Percentiles rank a stretch among this genome's conserved stretches.
These are phyloP conservation scores for Lochmaea crataegi DNA, from an alignment of 2,888 invertebrate species.

Conservation along the genomic window DNA sequence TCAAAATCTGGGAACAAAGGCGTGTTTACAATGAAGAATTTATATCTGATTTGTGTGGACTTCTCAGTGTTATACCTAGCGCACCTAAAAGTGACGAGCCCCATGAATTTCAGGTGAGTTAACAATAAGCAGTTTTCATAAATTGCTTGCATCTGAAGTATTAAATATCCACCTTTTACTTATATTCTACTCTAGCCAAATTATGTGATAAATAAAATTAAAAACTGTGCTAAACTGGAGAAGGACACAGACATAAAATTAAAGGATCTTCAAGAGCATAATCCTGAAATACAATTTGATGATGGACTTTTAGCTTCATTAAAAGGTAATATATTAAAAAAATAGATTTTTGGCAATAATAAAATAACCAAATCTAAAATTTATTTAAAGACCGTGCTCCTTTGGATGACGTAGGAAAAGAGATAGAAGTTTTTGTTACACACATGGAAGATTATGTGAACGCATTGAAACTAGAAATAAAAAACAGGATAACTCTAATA, in stretches of 20 bases:
- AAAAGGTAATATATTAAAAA: conserved; percentile 73
- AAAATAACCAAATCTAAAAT: background rate
- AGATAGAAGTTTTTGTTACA: conserved; percentile 83
- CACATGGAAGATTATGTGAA: conserved; percentile 85
- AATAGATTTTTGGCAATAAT: background rate
- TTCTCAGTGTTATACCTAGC: conserved; percentile 82
- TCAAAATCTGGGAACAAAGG: conserved; percentile 96
- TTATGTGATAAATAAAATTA: conserved; percentile 79
- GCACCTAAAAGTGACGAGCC: conserved; percentile 76
- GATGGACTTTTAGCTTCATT: conserved; percentile 83
- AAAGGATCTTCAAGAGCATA: conserved; percentile 75
- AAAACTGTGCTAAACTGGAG: conserved; percentile 79
- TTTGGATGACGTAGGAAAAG: conserved; percentile 88
- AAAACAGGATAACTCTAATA: conserved; percentile 81
- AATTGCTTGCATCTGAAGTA: background rate
- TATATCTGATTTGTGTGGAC: conserved; percentile 84
- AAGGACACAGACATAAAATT: conserved; percentile 79
- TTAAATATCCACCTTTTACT: background rate
- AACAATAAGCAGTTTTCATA: background rate
- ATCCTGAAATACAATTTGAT: conserved; percentile 74
- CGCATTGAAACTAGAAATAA: conserved; percentile 84
- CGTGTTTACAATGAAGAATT: conserved; percentile 92
- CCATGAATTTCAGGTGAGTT: conserved; percentile 79
- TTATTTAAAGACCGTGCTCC: conserved; percentile 77
- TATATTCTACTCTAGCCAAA: conserved; percentile 69